phyloP scores from a whole-genome alignment of 2,888 invertebrate species.

The Copidosoma aretas region DNA sequence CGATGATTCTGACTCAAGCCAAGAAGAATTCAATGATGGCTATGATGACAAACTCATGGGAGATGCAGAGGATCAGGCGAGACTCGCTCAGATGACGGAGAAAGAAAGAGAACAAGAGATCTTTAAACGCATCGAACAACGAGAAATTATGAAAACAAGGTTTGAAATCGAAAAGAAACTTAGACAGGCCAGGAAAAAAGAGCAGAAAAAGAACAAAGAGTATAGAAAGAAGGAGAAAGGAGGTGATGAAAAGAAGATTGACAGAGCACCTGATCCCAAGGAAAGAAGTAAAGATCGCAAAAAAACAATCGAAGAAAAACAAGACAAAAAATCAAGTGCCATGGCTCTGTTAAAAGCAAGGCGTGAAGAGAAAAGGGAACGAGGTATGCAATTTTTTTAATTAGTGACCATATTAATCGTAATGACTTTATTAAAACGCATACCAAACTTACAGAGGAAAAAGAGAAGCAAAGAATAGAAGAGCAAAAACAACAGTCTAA shows the following conservation, averaged over 20 bases:
- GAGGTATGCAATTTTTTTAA: constrained; percentile 61
- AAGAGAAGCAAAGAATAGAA: constrained; percentile 64
- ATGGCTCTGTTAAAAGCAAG: constrained; percentile 91
- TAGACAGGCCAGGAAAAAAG: constrained; percentile 80
- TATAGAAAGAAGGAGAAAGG: constrained; percentile 62
- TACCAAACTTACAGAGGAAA: constrained; percentile 57
- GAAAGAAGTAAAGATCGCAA: constrained; percentile 84
- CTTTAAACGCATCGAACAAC: constrained; percentile 92
- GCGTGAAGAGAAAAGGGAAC: constrained; percentile 86
- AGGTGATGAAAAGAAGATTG: constrained; percentile 64
- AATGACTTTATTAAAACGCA: neutral
- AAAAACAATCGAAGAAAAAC: constrained; percentile 87
- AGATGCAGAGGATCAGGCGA: constrained; percentile 91
- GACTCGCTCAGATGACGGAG: constrained; percentile 91
- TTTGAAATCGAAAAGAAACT: constrained; percentile 97
- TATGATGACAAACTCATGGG: constrained; percentile 97
- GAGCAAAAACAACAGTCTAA: constrained; percentile 61
- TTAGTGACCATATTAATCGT: neutral
- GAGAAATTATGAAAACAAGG: constrained; percentile 90
- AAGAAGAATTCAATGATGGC: constrained; percentile 94
- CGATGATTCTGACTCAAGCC: constrained; percentile 71
- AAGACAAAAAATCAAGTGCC: constrained; percentile 89
- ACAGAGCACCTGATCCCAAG: constrained; percentile 70
- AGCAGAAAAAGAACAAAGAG: constrained; percentile 68
- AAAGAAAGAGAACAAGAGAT: constrained; percentile 97